A percentile compares a stretch with the other conserved stretches of the same genome.
Evolutionary conservation across 2,888 invertebrate species (phyloP).

Genomic region (Keiferia lycopersicella): DNA sequence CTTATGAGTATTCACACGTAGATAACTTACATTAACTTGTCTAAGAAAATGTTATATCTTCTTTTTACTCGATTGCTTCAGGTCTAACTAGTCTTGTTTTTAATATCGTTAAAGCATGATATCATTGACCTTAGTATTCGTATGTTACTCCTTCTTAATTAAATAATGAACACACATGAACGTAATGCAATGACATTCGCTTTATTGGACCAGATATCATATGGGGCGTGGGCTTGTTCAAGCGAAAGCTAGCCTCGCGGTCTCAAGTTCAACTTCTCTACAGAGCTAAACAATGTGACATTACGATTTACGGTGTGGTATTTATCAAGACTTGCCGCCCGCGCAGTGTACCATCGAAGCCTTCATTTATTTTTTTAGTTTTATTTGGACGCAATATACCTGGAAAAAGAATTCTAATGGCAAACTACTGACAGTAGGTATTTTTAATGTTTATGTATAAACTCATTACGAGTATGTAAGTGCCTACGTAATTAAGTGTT

Average conservation of each 20-base stretch:
- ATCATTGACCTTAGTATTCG: background rate
- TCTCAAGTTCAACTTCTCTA: conserved; percentile 69
- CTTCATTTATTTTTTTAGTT: background rate
- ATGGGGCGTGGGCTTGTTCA: conserved; percentile 27
- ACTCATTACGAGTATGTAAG: background rate
- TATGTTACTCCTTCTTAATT: background rate
- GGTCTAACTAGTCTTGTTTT: background rate
- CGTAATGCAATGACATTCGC: conserved; percentile 9
- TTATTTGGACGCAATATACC: background rate
- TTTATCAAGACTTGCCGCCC: conserved; percentile 52
- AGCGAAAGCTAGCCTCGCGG: conserved; percentile 39
- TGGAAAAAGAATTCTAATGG: background rate
- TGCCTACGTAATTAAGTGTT: background rate
- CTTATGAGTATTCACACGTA: conserved; percentile 4
- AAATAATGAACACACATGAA: background rate
- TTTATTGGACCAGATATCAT: conserved; percentile 22
- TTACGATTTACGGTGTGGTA: conserved; percentile 49
- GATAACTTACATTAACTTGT: background rate
- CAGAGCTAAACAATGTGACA: conserved; percentile 66
- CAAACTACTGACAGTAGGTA: background rate
- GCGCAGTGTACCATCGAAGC: conserved; percentile 41
- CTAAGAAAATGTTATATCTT: too few species aligned
- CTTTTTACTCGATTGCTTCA: too few species aligned
- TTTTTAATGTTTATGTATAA: background rate
- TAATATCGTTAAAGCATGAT: background rate